Conservation (phyloP, 1,140 invertebrate species). For the Euura lappo region DNA sequence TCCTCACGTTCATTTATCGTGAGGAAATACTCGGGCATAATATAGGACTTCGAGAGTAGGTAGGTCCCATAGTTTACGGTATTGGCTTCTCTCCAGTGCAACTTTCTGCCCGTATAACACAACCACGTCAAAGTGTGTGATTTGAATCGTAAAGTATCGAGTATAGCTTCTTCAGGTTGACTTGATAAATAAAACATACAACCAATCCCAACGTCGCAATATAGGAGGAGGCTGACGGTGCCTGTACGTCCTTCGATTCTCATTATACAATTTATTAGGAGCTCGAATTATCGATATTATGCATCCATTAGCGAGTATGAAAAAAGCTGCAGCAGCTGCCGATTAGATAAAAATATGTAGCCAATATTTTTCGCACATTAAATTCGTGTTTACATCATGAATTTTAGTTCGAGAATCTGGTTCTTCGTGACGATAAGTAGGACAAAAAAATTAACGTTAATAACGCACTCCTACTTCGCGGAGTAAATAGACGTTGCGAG, state of each 20-base stretch:
- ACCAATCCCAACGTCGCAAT: background rate
- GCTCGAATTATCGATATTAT: background rate
- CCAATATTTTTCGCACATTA: no score
- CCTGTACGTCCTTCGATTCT: background rate
- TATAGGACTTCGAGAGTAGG: no score
- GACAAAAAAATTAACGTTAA: slow-evolving; percentile 2
- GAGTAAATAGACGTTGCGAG: no score
- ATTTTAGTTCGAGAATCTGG: background rate
- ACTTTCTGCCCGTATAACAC: background rate
- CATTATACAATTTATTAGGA: background rate
- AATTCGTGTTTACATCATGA: no score
- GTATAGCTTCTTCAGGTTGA: background rate
- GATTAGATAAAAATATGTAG: no score
- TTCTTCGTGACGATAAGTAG: background rate
- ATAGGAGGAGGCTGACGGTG: background rate
- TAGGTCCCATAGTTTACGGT: no score
- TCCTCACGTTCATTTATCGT: no score
- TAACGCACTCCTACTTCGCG: background rate
- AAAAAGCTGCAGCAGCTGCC: no score
- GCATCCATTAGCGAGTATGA: background rate
- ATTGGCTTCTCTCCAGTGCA: background rate
- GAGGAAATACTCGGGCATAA: no score
- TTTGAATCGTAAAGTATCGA: background rate
- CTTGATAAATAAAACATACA: background rate
- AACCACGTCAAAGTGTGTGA: background rate